Percentiles rank a stretch among this genome's conserved stretches.
Evolutionary conservation across 2,113 vertebrate species (phyloP).

Genomic region (Archocentrus centrarchus): DNA sequence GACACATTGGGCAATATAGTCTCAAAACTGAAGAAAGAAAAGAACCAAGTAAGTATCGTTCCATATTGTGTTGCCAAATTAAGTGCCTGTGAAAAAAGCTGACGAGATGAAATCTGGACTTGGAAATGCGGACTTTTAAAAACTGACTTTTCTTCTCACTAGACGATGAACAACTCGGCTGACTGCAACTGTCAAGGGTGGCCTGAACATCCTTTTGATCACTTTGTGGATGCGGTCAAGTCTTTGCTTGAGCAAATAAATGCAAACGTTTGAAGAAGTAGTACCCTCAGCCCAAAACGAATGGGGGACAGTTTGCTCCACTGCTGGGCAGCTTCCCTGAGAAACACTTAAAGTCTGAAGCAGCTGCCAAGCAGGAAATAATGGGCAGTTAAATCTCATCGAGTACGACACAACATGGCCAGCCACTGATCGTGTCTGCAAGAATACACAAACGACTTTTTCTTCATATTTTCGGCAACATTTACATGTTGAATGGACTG

Average conservation of each 20-base stretch:
- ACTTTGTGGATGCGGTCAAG: neutral
- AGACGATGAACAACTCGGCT: neutral
- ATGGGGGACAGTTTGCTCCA: too few relatives aligned
- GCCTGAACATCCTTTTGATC: accelerated
- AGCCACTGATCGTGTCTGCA: neutral
- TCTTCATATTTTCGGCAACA: neutral
- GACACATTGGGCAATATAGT: accelerated
- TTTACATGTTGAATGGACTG: neutral
- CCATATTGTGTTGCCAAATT: too few relatives aligned
- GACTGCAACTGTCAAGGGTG: slow-evolving; percentile 30
- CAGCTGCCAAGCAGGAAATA: neutral
- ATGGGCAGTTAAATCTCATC: neutral
- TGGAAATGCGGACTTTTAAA: neutral
- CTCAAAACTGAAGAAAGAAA: accelerated
- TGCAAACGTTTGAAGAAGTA: accelerated
- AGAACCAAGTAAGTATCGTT: slow-evolving; percentile 37
- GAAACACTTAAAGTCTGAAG: neutral
- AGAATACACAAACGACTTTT: neutral
- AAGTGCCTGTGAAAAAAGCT: neutral
- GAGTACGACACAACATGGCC: too few relatives aligned
- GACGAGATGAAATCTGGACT: neutral
- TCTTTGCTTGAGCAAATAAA: neutral
- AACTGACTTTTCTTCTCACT: neutral
- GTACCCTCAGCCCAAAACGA: neutral
- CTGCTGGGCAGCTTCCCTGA: neutral